Evolutionary conservation across 2,113 vertebrate species (phyloP).

Genomic region (Myocastor coypus): DNA sequence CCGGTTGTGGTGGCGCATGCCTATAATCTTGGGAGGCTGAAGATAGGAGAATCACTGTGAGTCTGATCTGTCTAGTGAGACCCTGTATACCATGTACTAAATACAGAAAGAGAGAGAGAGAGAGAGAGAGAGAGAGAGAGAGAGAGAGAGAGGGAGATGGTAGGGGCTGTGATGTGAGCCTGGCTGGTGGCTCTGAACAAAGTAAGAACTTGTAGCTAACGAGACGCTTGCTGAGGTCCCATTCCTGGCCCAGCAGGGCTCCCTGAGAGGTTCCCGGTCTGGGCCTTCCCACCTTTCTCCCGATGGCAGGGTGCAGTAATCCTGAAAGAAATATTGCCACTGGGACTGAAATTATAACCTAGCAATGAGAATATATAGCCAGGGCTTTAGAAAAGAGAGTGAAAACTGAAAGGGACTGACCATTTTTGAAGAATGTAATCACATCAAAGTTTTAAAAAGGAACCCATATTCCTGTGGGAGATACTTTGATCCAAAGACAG

Average conservation of each 20-base stretch:
- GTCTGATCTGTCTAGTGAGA: too few species aligned
- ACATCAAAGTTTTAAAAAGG: constrained; percentile 1
- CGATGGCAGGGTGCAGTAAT: too few species aligned
- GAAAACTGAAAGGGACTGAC: background rate
- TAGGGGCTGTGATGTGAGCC: background rate
- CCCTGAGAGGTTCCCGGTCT: background rate
- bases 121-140: too few species aligned
- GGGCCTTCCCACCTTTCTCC: background rate
- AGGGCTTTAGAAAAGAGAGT: background rate
- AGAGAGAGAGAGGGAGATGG: background rate
- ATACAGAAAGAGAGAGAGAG: too few species aligned
- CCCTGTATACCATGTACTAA: too few species aligned
- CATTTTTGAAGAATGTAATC: constrained; percentile 7
- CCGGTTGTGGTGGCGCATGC: too few species aligned
- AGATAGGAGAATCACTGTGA: too few species aligned
- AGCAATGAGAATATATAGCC: background rate
- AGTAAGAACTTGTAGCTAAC: background rate
- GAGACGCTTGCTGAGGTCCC: background rate
- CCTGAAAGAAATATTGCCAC: too few species aligned
- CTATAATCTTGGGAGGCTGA: too few species aligned
- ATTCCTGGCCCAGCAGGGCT: background rate
- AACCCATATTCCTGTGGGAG: background rate
- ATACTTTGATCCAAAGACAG: background rate
- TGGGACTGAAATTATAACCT: background rate
- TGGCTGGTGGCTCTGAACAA: background rate